Base-by-base conservation (phyloP, 2,113 vertebrate species). In the Athene cunicularia region DNA sequence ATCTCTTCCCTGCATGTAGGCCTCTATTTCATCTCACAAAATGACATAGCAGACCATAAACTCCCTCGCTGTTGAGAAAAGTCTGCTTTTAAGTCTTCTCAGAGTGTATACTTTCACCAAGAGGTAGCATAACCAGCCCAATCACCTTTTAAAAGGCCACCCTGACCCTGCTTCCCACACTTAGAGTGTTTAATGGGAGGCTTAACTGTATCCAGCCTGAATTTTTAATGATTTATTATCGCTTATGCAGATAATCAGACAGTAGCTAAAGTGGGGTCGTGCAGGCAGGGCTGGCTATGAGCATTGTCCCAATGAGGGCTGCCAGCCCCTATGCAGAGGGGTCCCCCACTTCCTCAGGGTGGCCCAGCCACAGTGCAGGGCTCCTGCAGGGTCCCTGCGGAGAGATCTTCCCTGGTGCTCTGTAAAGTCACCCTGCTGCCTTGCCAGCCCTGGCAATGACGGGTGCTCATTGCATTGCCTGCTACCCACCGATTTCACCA, bases 381-480 rank as follows among this genome's bases (percentile, higher is more conserved):
- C 37, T 37, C 5, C n/a, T 59, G 24, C 1, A 0, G 14, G 7
- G 26, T 39, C 21, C 14, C 74, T 12, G 15, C 16, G 39, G 27
- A 32, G 15, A 43, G 20, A 10, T 9, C 41, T 83, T 80, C 30
- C 13, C 37, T 16, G 30, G 22, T 71, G 50, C 76, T 17, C 14
- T 21, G 26, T 5, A 17, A 67, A 82, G 47, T 32, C 3, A 1
- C 9, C 11, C 6, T 0, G 0, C 63, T 92, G 89, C 26, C 32
- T 59, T 59, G 16, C 32, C 71, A 60, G 43, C 22, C 52, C 67
- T 58, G 37, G 62, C 37, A 80, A 10, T 10, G 67, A 3, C 2
- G 6, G 26, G 37, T 33, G 14, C 37, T 80, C 5, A 0, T 68
- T 0, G 0, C 4, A 2, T 45, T 24, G 67, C 89, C 79, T 60